phyloP scores from a whole-genome alignment of 2,113 vertebrate genomes.

The Heterochromis multidens region DNA sequence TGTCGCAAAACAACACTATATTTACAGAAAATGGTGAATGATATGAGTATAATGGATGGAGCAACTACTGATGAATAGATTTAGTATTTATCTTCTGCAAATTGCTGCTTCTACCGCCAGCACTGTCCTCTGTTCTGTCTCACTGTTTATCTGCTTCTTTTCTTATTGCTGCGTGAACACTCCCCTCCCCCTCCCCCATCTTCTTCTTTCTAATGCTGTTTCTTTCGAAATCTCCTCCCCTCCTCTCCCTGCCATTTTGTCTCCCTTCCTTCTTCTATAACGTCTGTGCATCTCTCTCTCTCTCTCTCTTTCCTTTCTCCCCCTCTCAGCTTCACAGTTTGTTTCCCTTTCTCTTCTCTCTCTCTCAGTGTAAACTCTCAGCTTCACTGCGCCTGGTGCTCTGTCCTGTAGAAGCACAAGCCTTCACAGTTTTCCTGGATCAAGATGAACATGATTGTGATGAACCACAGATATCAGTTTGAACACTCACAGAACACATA shows the following conservation, averaged over 20 bases:
- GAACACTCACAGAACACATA: slow-evolving; percentile 40
- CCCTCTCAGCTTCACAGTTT: not conserved
- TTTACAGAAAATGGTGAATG: slow-evolving; percentile 39
- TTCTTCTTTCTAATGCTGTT: not conserved
- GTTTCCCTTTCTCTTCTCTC: not conserved
- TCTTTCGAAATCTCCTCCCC: not conserved
- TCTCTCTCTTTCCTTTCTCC: not conserved
- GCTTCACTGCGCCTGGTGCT: slow-evolving; percentile 11
- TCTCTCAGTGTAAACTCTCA: not conserved
- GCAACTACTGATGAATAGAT: slow-evolving; percentile 8
- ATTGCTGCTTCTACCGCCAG: slow-evolving; percentile 50
- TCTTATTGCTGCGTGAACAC: slow-evolving; percentile 46
- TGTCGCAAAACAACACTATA: slow-evolving; percentile 41
- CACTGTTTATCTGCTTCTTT: not conserved
- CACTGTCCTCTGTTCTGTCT: slow-evolving; percentile 4
- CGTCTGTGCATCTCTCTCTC: not conserved
- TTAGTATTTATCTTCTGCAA: slow-evolving; percentile 39
- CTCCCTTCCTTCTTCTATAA: not conserved
- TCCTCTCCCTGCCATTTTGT: not conserved
- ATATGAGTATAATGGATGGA: not conserved
- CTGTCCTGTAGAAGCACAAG: slow-evolving; percentile 35
- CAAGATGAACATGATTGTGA: slow-evolving; percentile 20
- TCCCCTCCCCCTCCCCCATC: not conserved
- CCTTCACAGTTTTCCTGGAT: slow-evolving; percentile 48
- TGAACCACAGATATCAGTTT: slow-evolving; percentile 24